These are phyloP conservation scores for Zaprionus lineosus DNA, from an alignment of 2,888 invertebrate species.

Conservation along the genomic window DNA sequence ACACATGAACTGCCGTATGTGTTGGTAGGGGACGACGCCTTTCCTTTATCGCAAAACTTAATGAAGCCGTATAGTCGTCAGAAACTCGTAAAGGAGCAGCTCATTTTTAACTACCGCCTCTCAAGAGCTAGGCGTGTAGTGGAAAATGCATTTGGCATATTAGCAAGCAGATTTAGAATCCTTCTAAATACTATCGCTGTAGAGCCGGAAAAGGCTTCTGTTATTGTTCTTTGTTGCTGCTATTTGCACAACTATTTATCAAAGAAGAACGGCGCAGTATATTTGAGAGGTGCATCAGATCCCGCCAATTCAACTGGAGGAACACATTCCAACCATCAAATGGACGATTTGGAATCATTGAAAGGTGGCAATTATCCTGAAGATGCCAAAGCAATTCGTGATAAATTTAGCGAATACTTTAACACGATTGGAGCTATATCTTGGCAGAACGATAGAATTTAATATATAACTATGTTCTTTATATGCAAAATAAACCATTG, in stretches of 20 bases:
- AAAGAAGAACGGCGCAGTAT: background rate
- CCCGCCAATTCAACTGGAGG: background rate
- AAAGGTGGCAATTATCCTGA: too few relatives aligned
- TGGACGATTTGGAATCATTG: constrained; percentile 1
- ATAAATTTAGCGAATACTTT: background rate
- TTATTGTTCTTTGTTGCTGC: too few relatives aligned
- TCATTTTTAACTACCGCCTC: constrained; percentile 14
- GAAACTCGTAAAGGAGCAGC: constrained; percentile 2
- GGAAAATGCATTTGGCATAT: too few relatives aligned
- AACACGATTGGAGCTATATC: background rate
- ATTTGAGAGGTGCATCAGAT: background rate
- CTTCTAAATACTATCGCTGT: too few relatives aligned
- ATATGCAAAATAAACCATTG: too few relatives aligned
- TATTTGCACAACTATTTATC: too few relatives aligned
- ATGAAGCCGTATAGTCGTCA: constrained; percentile 9
- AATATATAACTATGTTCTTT: background rate
- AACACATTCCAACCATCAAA: background rate
- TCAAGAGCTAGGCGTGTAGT: too few relatives aligned
- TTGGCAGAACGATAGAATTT: background rate
- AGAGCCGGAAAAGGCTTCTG: too few relatives aligned
- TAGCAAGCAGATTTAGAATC: too few relatives aligned
- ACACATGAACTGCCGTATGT: constrained; percentile 6
- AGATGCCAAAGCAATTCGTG: too few relatives aligned
- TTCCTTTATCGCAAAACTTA: constrained; percentile 1
- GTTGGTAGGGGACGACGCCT: constrained; percentile 14